Percentiles rank a stretch among this genome's conserved stretches.
phyloP scores from a whole-genome alignment of 2,113 vertebrate genomes.

The Podocnemis expansa region DNA sequence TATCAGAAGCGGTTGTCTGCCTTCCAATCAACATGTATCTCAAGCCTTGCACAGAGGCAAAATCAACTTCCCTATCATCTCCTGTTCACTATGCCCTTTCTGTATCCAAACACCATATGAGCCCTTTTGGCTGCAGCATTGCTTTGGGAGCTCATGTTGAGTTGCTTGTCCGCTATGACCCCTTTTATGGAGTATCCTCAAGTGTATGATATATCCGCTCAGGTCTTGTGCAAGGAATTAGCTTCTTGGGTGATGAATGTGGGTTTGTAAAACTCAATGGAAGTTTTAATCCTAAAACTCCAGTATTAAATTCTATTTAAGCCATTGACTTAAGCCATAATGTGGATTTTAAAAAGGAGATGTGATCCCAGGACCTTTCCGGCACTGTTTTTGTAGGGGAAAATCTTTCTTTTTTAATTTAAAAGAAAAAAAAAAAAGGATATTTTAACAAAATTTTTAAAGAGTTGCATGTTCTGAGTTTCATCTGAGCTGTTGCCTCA shows the following conservation, averaged over 20 bases:
- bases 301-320: constrained; percentile 20
- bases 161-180: neutral
- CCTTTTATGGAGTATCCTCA: neutral
- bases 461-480: neutral
- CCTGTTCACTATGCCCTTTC: neutral
- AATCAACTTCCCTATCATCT: neutral
- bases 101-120: neutral
- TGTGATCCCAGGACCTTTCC: constrained; percentile 15
- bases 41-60: neutral
- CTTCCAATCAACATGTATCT: neutral
- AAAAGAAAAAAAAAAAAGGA: neutral
- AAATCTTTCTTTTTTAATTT: neutral
- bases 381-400: neutral
- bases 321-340: neutral
- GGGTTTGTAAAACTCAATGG: neutral
- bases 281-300: constrained; percentile 34
- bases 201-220: neutral
- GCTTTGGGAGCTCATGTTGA: rapidly evolving
- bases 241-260: neutral
- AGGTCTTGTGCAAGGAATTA: neutral
- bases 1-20: neutral
- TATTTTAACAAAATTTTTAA: neutral
- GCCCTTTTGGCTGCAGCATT: rapidly evolving
- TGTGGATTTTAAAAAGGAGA: constrained; percentile 40
- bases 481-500: neutral